Evolutionary conservation across 1,140 invertebrate genomes (phyloP).

Genomic region (Drosophila littoralis): DNA sequence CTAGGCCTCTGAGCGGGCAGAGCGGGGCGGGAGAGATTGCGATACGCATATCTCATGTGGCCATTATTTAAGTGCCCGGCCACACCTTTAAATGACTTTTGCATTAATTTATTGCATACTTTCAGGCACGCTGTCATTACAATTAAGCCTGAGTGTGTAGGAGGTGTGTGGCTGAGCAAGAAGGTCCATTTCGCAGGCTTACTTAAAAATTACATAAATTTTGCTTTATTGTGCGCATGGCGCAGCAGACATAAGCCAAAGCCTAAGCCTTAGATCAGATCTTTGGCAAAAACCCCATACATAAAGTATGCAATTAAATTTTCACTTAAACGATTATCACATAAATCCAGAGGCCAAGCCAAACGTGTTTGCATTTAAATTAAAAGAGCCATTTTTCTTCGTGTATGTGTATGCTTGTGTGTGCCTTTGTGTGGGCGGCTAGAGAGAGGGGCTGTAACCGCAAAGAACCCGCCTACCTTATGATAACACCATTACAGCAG

Average conservation of each 20-base stretch:
- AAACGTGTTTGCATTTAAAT: constrained; percentile 84
- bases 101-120: constrained; percentile 72
- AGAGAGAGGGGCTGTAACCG: constrained; percentile 29
- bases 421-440: constrained; percentile 28
- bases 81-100: constrained; percentile 60
- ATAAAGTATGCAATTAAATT: constrained; percentile 85
- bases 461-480: constrained; percentile 74
- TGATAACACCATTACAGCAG: constrained; percentile 77
- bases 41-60: constrained; percentile 40
- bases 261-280: constrained; percentile 60
- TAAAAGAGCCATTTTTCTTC: constrained; percentile 84
- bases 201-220: constrained; percentile 83
- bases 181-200: constrained; percentile 59
- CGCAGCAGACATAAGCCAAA: constrained; percentile 10
- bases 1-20: not conserved
- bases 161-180: constrained; percentile 7
- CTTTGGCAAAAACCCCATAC: constrained; percentile 75
- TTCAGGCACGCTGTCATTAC: constrained; percentile 79
- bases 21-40: not conserved
- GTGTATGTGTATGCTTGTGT: constrained; percentile 8
- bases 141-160: constrained; percentile 60
- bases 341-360: constrained; percentile 78
- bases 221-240: constrained; percentile 64
- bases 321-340: constrained; percentile 84
- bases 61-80: constrained; percentile 49